Evolutionary conservation across 2,113 vertebrate genomes (phyloP).

Genomic region (Dunckerocampus dactyliophorus): DNA sequence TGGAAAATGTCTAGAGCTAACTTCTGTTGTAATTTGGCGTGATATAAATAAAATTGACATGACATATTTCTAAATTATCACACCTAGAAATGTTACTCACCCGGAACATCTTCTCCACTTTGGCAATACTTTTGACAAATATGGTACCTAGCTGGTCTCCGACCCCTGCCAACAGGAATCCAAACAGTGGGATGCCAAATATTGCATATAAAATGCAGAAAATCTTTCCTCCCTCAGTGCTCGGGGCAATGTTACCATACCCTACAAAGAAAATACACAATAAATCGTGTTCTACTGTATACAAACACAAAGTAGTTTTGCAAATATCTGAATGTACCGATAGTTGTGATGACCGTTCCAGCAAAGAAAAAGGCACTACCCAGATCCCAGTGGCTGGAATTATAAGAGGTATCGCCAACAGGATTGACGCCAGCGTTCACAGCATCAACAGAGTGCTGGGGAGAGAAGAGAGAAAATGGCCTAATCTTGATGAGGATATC

Average conservation of each 20-base stretch:
- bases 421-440: constrained; percentile 93
- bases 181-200: constrained; percentile 95
- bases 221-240: constrained; percentile 92
- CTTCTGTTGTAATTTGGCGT: background rate
- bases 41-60: background rate
- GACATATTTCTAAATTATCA: background rate
- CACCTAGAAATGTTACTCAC: constrained; percentile 68
- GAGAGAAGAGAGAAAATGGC: constrained; percentile 23
- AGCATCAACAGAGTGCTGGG: constrained; percentile 87
- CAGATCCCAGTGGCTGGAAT: constrained; percentile 94
- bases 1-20: too few species aligned
- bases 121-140: constrained; percentile 93
- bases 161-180: constrained; percentile 92
- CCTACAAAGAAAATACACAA: constrained; percentile 65
- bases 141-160: constrained; percentile 97
- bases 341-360: constrained; percentile 97
- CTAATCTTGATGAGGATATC: too few species aligned
- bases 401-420: constrained; percentile 85
- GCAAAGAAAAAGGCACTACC: constrained; percentile 98
- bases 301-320: background rate
- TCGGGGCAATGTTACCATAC: constrained; percentile 94
- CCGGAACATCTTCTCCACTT: constrained; percentile 93
- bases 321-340: constrained; percentile 75
- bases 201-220: constrained; percentile 97
- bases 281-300: background rate